Evolutionary conservation across 2,113 vertebrate genomes (phyloP).

Genomic region (Notechis scutatus): DNA sequence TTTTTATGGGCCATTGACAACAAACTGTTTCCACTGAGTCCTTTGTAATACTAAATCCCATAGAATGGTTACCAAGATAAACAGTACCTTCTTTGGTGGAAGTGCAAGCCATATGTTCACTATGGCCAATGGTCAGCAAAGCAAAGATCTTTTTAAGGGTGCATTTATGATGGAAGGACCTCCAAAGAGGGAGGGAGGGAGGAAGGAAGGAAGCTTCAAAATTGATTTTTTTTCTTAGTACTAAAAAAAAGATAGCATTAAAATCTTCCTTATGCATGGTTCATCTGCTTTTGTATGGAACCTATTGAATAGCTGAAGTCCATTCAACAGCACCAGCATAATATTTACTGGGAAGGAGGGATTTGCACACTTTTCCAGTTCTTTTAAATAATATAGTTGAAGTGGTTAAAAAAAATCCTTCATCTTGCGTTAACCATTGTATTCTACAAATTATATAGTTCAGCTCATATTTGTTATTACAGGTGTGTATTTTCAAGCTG

Average conservation of each 20-base stretch:
- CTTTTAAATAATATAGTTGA: slow-evolving; percentile 29
- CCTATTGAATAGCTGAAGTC: neutral
- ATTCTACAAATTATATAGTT: neutral
- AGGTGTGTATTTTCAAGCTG: neutral
- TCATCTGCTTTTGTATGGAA: neutral
- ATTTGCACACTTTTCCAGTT: neutral
- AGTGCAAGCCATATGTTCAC: neutral
- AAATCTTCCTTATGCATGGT: neutral
- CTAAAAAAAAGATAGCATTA: neutral
- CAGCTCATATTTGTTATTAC: neutral
- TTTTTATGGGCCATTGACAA: neutral
- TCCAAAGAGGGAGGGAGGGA: neutral
- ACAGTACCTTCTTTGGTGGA: neutral
- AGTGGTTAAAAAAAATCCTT: neutral
- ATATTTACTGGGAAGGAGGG: slow-evolving; percentile 1
- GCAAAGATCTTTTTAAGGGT: neutral
- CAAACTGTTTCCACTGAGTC: neutral
- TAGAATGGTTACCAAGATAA: neutral
- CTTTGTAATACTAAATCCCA: neutral
- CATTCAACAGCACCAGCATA: slow-evolving; percentile 1
- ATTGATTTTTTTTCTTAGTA: neutral
- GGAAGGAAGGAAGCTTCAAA: neutral
- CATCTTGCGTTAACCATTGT: neutral
- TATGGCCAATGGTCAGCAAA: no score
- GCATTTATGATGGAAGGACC: neutral